Evolutionary conservation across 2,888 invertebrate species (phyloP), one percentile per base, ranked within the genome.

Genomic region (Caenorhabditis sp.): DNA sequence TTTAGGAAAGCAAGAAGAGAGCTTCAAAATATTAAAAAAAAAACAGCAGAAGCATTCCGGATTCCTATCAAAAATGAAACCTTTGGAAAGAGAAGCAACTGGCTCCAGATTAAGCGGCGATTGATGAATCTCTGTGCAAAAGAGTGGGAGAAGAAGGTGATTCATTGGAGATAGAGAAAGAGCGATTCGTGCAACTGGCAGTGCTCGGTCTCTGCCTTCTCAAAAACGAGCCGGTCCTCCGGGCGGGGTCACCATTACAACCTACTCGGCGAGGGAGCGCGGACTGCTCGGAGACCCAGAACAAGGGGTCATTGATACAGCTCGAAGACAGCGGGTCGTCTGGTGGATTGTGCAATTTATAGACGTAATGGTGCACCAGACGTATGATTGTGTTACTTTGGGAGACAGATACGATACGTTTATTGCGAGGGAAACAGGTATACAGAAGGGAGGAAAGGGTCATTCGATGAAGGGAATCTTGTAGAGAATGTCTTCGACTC

Each of bases 401-500:
- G 32, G 37, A 35, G 24, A 37, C 32, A 58, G 24, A 55, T 18
- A 40, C 11, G 26, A 51, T 32, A 55, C 28, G 28, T 70, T 79
- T 65, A 70, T 79, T 71, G 44, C 4, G 53, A 22, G 9, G n/a
- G 5, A 56, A 5, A 51, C 44, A 53, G 9, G 18, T 28, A 50
- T 11, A 20, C 35, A n/a, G 51, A n/a, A n/a, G n/a, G n/a, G n/a
- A n/a, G n/a, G n/a, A n/a, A n/a, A n/a, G n/a, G 50, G 22, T 74
- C 40, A 80, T 22, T 80, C 80, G 56, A 76, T 69, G 26, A 60
- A 69, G 18, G 74, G 74, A 18, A 80, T 74, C 22, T 65, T 74
- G 64, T 71, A 70, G 61, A 81, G 76, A 70, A 81, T 81, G 53
- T 81, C 58, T 47, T 81, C 81, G 9, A 81, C 60, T 5, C 24